Evolutionary conservation across 2,888 invertebrate genomes (phyloP), one percentile per base, ranked within the genome.

Genomic region (Ctenicera cuprea): DNA sequence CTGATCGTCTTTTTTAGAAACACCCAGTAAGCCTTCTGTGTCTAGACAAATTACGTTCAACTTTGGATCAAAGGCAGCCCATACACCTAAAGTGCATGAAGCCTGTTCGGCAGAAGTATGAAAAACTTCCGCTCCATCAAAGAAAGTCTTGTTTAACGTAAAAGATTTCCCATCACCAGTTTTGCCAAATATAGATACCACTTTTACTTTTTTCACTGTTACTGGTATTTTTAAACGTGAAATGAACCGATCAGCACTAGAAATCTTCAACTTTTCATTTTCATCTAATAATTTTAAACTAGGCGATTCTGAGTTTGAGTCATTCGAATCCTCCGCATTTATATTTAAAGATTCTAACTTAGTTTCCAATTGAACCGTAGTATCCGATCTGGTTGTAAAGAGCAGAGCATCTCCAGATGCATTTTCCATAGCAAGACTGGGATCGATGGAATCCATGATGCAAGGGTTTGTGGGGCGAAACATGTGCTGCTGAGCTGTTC

Each of bases 151-250:
- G 85, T 95, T 95, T 82, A 95, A 86, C 0, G 94, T 94, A 82
- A 93, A 90, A 1, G 94, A 94, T 86, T 95, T 95, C 1, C 95
- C 95, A 87, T 94, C 95, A 0, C 95, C 95, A 0, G 94, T 94
- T 82, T 94, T 95, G 1, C 95, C 95, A 87, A 95, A 94, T 82
- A 95, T 94, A 11, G 95, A 93, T 0, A 95, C 91, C 14, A 95
- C 94, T 87, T 95, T 95, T 12, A 95, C 91, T 85, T 91, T 91
- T 12, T 86, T 85, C 30, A 88, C 86, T 54, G 85, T 86, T 50
- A 88, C 87, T 7, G 83, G 80, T 66, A 90, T 89, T 59, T 87
- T 87, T 22, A 91, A 82, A 67, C 86, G 85, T 38, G 86, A 83
- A 9, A 89, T 82, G 83, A 92, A 90, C 80, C 90, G 85, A 74